Base-by-base conservation (phyloP, 2,797 vertebrate genomes). In the Dendrocincla tyrannina region DNA sequence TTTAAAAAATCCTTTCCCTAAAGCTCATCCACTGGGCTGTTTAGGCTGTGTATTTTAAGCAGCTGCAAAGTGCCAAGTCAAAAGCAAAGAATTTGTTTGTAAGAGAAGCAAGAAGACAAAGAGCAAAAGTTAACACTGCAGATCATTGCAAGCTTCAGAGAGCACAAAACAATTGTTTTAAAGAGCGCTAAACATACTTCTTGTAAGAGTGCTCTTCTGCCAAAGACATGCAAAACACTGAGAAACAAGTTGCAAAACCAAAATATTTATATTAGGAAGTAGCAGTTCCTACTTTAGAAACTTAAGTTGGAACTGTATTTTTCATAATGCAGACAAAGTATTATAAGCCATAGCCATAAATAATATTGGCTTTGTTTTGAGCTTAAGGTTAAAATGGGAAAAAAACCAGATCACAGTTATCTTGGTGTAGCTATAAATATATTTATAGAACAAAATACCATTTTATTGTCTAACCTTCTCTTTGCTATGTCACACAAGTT, bases 171-270 rank as follows among this genome's bases (percentile, higher is more conserved):
- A 67, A 74, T 63, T 85, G 62, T 59, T 90, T 59, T 82, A 82
- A 56, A 23, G 27, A 82, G 32, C 69, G 52, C 41, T 94, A 94
- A 94, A 95, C 94, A 94, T 89, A 92, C 17, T 46, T 60, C 32
- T 72, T 88, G 28, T 76, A 78, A 30, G 47, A 59, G 17, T 2
- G 2, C 41, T 74, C 41, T 79, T 82, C 80, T 93, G 90, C 86
- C 88, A 91, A 91, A 93, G 27, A 10, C 28, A 60, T 27, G 20
- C 32, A 74, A 72, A 44, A 73, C 58, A 68, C 53, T 20, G 22
- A 70, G 56, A 87, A 95, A 75, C 39, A 72, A 25, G 23, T 72
- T 41, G 19, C 53, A 89, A 55, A 72, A 84, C 55, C 58, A 79
- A 91, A 95, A 90, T 81, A 78, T 87, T 92, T 83, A 37, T 68